Base-by-base conservation (phyloP, 2,888 invertebrate genomes). In the Drosophila phalerata region DNA sequence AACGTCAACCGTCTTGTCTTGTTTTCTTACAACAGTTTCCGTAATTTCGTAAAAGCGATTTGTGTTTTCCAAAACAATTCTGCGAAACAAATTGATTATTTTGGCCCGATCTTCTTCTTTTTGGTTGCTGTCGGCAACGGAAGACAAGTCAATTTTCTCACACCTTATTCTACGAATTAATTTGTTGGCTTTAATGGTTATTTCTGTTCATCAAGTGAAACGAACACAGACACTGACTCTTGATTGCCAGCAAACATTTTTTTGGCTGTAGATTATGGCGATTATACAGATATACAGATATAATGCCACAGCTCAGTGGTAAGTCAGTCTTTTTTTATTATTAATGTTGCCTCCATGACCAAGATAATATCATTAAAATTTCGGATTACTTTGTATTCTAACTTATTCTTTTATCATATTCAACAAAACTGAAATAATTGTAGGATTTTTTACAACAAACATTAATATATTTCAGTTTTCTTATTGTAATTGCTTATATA, bases 91-190 rank as follows among this genome's bases (percentile, higher is more conserved):
- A 86, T 89, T 89, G 85, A 89, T 87, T 85, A 79, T 77, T 77
- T 87, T 73, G 52, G 55, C 64, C 61, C 60, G 60, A 48, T 48
- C 45, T 56, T 42, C 28, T n/a, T 56, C 42, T 13, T 48, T 10
- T 15, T 30, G 17, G 43, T 42, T 30, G 17, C 43, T 22, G 45
- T 49, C 38, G 67, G 55, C 75, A 57, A 65, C 79, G 82, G 85
- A 87, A 89, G 85, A 85, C 82, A 89, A 87, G 64, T 88, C 75
- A 76, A 87, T 86, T 87, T 89, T 85, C 88, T 89, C 85, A 85
- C 85, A 89, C 85, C 82, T 89, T 89, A 81, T 79, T 85, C 89
- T 84, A 74, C 81, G 89, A 85, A 84, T 83, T 83, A 88, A 83
- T 88, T 88, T 82, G 80, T 79, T 77, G 34, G 61, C 64, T 67